phyloP scores from a whole-genome alignment of 2,797 vertebrate species.

The Setipinna tenuifilis region DNA sequence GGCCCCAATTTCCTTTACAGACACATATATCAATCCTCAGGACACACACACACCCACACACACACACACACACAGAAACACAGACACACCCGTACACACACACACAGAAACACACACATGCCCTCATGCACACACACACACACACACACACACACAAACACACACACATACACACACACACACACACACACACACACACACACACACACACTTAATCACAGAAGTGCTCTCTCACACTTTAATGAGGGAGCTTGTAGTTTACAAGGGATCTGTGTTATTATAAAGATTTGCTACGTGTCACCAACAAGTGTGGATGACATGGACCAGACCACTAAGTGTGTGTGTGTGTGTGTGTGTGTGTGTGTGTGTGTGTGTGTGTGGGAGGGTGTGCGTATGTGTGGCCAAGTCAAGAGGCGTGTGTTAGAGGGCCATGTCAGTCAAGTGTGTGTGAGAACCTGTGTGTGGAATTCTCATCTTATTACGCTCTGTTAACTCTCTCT shows the following conservation, averaged over 20 bases:
- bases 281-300: neutral
- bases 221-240: too few species aligned
- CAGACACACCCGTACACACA: neutral
- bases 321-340: neutral
- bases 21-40: neutral
- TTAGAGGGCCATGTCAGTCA: constrained; percentile 5
- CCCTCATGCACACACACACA: neutral
- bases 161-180: too few species aligned
- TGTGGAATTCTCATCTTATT: constrained; percentile 20
- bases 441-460: constrained; percentile 13
- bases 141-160: too few species aligned
- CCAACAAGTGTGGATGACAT: neutral
- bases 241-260: too few species aligned
- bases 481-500: constrained; percentile 7
- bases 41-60: neutral
- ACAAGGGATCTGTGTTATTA: too few species aligned
- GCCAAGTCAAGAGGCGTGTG: neutral
- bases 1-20: constrained; percentile 18
- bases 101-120: neutral
- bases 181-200: too few species aligned
- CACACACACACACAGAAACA: constrained; percentile 8
- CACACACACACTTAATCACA: too few species aligned
- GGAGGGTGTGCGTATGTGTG: neutral
- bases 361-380: neutral
- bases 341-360: constrained; percentile 12